Percentiles rank a stretch among this genome's conserved stretches.
These are phyloP conservation scores for Limnephilus lunatus DNA, from an alignment of 2,888 invertebrate species.

Conservation along the genomic window DNA sequence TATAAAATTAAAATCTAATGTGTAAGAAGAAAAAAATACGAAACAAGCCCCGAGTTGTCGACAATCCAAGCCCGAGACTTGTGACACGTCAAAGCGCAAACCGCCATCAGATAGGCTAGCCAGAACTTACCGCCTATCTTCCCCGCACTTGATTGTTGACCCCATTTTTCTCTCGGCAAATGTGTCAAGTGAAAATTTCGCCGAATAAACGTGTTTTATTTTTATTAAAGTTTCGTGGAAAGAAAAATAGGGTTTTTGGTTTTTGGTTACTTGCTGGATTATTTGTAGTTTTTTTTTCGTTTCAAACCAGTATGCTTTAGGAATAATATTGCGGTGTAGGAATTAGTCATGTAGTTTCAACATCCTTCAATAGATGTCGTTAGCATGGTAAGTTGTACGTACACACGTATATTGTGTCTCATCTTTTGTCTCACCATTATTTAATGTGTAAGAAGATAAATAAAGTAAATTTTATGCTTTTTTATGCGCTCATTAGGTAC, in stretches of 20 bases:
- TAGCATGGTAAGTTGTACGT: too few species aligned
- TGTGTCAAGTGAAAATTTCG: background rate
- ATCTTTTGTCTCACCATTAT: too few species aligned
- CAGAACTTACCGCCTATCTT: background rate
- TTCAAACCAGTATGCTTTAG: too few species aligned
- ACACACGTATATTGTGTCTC: too few species aligned
- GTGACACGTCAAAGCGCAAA: constrained; percentile 2
- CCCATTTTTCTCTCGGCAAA: constrained; percentile 12
- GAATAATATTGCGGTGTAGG: too few species aligned
- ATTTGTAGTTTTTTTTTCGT: background rate
- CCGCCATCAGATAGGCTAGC: background rate
- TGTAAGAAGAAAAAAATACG: background rate
- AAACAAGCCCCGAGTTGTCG: background rate
- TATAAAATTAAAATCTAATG: background rate
- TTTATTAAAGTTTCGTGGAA: background rate
- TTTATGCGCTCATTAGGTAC: too few species aligned
- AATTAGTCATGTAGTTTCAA: too few species aligned
- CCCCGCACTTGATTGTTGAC: background rate
- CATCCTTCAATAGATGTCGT: too few species aligned
- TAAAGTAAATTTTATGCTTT: too few species aligned
- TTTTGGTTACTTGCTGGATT: background rate
- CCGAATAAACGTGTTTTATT: background rate
- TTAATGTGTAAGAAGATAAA: too few species aligned
- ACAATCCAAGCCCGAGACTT: background rate
- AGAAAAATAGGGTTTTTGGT: background rate